These are phyloP conservation scores for Apoderus coryli DNA, from an alignment of 2,888 invertebrate species.

Conservation along the genomic window DNA sequence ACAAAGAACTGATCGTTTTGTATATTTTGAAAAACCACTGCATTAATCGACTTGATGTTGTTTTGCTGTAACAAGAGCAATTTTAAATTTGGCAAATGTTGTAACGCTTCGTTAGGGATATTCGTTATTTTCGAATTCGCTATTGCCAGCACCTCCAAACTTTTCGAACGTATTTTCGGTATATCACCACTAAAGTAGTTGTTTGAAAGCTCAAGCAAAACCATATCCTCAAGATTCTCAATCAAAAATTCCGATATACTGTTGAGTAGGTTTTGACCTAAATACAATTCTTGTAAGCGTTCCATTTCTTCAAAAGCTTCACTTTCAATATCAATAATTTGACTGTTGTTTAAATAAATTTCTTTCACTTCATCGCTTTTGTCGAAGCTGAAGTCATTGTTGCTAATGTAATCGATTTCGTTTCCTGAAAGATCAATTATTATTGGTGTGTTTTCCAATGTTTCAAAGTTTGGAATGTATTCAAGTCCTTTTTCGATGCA, in stretches of 20 bases:
- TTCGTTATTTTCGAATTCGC: slow-evolving; percentile 24
- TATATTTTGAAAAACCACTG: slow-evolving; percentile 20
- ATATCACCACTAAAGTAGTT: slow-evolving; percentile 25
- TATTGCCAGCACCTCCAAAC: slow-evolving; percentile 25
- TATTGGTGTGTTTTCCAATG: slow-evolving; percentile 20
- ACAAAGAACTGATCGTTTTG: slow-evolving; percentile 19
- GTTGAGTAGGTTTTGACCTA: slow-evolving; percentile 26
- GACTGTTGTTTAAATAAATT: slow-evolving; percentile 26
- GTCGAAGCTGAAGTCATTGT: slow-evolving; percentile 23
- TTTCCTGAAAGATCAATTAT: slow-evolving; percentile 28
- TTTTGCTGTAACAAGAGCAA: slow-evolving; percentile 26
- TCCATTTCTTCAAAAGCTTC: slow-evolving; percentile 24
- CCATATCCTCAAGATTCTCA: slow-evolving; percentile 22
- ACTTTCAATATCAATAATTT: slow-evolving; percentile 23
- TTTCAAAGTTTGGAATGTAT: slow-evolving; percentile 24
- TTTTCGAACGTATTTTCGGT: slow-evolving; percentile 25
- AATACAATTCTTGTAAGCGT: slow-evolving; percentile 27
- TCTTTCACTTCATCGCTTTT: slow-evolving; percentile 23
- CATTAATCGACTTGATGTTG: slow-evolving; percentile 24
- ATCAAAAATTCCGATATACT: slow-evolving; percentile 23
- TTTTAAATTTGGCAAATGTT: slow-evolving; percentile 24
- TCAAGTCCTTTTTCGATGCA: slow-evolving; percentile 23
- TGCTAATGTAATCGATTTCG: slow-evolving; percentile 23
- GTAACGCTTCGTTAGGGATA: slow-evolving; percentile 21
- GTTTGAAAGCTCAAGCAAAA: slow-evolving; percentile 26